Conservation (phyloP, 2,888 invertebrate species). For the Melanostoma mellinum region DNA sequence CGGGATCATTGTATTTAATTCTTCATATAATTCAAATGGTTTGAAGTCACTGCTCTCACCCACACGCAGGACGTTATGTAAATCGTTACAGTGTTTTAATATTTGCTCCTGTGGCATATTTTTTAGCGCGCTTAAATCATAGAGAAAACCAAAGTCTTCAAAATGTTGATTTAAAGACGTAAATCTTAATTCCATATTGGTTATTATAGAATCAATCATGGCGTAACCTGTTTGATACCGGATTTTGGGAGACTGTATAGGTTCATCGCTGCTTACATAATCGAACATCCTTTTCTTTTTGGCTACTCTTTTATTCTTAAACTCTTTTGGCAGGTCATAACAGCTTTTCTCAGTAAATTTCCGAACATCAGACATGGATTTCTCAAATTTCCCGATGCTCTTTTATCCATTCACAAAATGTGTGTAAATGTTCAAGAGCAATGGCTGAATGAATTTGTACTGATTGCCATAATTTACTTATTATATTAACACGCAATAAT, state of each 20-base stretch:
- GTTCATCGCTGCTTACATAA: background rate
- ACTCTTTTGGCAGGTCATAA: background rate
- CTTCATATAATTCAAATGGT: background rate
- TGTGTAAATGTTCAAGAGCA: no score
- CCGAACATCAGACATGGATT: no score
- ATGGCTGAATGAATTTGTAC: no score
- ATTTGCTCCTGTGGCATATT: background rate
- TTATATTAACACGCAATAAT: no score
- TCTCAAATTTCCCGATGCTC: no score
- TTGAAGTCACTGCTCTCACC: background rate
- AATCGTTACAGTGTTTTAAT: background rate
- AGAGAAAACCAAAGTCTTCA: conserved; percentile 1
- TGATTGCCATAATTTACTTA: no score
- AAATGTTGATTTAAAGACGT: background rate
- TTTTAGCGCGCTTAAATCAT: background rate
- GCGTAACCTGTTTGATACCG: background rate
- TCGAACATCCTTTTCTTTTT: no score
- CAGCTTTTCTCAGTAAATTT: background rate
- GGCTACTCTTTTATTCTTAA: background rate
- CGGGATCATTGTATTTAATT: background rate
- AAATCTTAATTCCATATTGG: background rate
- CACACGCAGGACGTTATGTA: background rate
- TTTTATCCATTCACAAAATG: no score
- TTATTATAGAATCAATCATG: background rate
- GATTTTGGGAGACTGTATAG: background rate